A percentile compares a stretch with the other conserved stretches of the same genome.
Conservation (phyloP, 2,888 invertebrate genomes). For the Mythimna pallens region DNA sequence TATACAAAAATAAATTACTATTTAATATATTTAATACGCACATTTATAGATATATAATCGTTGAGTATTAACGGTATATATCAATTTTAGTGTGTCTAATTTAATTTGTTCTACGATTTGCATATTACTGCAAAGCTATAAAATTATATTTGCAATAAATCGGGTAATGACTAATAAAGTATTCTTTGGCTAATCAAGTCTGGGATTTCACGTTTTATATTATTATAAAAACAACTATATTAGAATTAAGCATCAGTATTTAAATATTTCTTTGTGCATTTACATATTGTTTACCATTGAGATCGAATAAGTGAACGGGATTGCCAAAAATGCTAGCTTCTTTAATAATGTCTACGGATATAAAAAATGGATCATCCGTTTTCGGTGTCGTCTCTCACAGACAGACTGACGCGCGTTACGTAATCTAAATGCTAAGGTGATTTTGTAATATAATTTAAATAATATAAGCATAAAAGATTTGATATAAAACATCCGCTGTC, state of each 20-base stretch:
- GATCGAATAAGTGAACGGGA: neutral
- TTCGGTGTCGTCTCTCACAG: constrained; percentile 39
- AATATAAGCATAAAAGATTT: constrained; percentile 16
- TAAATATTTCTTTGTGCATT: constrained; percentile 32
- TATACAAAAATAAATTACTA: constrained; percentile 26
- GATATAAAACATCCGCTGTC: constrained; percentile 17
- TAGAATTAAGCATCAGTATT: constrained; percentile 26
- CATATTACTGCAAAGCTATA: constrained; percentile 65
- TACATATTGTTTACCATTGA: constrained; percentile 27
- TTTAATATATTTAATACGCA: constrained; percentile 22
- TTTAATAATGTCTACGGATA: constrained; percentile 5
- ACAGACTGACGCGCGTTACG: constrained; percentile 54
- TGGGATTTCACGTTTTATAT: constrained; percentile 49
- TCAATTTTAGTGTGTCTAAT: constrained; percentile 32
- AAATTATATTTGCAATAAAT: constrained; percentile 61
- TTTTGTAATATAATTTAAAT: constrained; percentile 44
- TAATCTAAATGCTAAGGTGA: constrained; percentile 25
- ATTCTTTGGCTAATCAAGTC: constrained; percentile 58
- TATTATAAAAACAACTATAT: constrained; percentile 41
- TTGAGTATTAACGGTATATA: constrained; percentile 47
- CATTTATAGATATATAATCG: constrained; percentile 14
- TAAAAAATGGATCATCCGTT: constrained; percentile 45
- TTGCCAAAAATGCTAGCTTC: neutral
- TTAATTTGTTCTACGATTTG: constrained; percentile 63
- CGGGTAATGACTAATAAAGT: constrained; percentile 63